Base-by-base conservation (phyloP, 2,113 vertebrate genomes). In the Scatophagus argus region DNA sequence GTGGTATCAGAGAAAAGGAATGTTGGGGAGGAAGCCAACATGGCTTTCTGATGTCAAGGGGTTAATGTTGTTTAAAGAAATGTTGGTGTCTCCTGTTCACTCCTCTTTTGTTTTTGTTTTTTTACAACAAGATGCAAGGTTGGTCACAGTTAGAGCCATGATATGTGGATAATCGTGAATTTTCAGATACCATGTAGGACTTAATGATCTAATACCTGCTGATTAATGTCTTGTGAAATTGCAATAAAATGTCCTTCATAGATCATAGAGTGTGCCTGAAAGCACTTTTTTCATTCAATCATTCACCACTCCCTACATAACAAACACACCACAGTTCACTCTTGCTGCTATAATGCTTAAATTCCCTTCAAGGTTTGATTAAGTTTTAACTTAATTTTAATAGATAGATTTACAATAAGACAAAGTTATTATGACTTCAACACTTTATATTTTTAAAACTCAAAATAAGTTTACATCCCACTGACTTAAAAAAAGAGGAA, bases 1-100 rank as follows among this genome's bases (percentile, higher is more conserved):
- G 77, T 58, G 63, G 47, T 70, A 74, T 71, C 74, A 64, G 38
- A 68, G 59, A 63, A 51, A 44, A 75, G 68, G 80, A 89, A 82
- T 84, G 71, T 68, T 36, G 29, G 34, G 56, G 61, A 67, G 25
- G 64, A 46, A 55, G 60, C 70, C 69, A 68, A 31, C 73, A 58
- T 39, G 34, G 47, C 47, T 79, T 66, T 65, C 25, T 77, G 52
- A 67, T 71, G 66, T 78, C 41, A 61, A 47, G 4, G 55, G 59
- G 56, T 59, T 76, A 68, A 79, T 80, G 62, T 43, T 23, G 49
- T 27, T 36, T 67, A 55, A 70, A 31, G 29, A 65, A 23, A 43
- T 49, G 21, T 62, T 54, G 49, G 52, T 43, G 38, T 41, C 67
- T 61, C 25, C 56, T 17, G 52, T 46, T 43, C 3, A 1, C 34